These are phyloP conservation scores for Drosophila pseudoobscura DNA, from an alignment of 1,140 invertebrate genomes.

Conservation along the genomic window DNA sequence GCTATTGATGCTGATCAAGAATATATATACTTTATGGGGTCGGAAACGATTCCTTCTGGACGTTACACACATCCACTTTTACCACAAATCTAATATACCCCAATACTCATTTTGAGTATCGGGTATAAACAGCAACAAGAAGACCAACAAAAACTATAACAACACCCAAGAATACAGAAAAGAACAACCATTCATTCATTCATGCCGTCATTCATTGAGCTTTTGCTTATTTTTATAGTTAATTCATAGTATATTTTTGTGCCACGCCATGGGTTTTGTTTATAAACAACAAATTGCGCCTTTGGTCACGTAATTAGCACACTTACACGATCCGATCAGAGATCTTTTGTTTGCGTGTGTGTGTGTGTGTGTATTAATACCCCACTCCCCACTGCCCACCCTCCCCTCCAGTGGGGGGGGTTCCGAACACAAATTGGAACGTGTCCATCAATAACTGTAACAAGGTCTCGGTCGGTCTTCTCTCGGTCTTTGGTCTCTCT, in stretches of 20 bases:
- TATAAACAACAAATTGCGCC: constrained; percentile 74
- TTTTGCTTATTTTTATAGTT: constrained; percentile 75
- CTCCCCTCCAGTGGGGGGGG: too few species aligned
- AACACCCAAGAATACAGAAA: constrained; percentile 3
- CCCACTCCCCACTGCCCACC: neutral
- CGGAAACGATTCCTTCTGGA: too few species aligned
- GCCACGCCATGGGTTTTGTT: constrained; percentile 47
- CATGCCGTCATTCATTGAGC: constrained; percentile 16
- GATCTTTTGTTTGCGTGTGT: neutral
- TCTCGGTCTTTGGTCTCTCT: neutral
- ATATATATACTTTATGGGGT: too few species aligned
- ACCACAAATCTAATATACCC: too few species aligned
- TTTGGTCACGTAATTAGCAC: constrained; percentile 80
- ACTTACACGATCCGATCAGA: constrained; percentile 58
- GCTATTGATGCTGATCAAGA: too few species aligned
- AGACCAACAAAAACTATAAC: constrained; percentile 1
- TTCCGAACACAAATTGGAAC: constrained; percentile 60
- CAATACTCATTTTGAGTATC: too few species aligned
- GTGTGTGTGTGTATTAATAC: too few species aligned
- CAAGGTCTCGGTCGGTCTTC: constrained; percentile 39
- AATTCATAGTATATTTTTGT: constrained; percentile 62
- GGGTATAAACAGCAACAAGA: constrained; percentile 1
- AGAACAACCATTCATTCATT: constrained; percentile 7
- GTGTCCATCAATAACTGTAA: constrained; percentile 79
- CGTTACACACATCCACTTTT: too few species aligned